Base-by-base conservation (phyloP, 2,888 invertebrate species). In the Andrena fulva region DNA sequence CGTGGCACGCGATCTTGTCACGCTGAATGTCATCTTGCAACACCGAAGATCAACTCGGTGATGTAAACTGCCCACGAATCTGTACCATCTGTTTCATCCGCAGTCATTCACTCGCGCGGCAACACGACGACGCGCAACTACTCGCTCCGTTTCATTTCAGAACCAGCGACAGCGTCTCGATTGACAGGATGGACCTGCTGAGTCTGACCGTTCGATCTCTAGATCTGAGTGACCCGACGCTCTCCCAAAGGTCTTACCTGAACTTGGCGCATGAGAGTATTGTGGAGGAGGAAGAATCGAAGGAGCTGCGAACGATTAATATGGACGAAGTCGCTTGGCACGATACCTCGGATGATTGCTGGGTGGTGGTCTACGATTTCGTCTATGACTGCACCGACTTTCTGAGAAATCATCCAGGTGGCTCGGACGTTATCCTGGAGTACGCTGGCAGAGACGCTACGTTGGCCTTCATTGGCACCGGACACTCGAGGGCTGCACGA, bases 381-480 rank as follows among this genome's bases (percentile, higher is more conserved):
- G 97, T 98, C 12, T 98, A 98, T 93, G 96, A 98, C 91, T 95
- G 98, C 70, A 97, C 98, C 1, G 95, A 95, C 52, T 98, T 98
- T 92, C 93, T 98, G 59, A 94, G 95, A 85, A 95, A 96, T 96
- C 98, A 98, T 94, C 98, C 98, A 0, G 98, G 98, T 72, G 98
- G 98, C 7, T 95, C 95, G 12, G 97, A 98, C 84, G 95, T 98
- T 24, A 95, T 98, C 88, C 93, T 97, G 88, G 98, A 98, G 90
- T 96, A 97, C 93, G 98, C 97, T 0, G 98, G 98, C 0, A 95
- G 97, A 12, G 98, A 98, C 93, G 98, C 97, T 0, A 98, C 97
- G 33, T 95, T 97, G 1, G 97, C 98, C 0, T 98, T 98, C 94
- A 95, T 97, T 20, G 96, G 97, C 66, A 96, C 97, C 0, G 97